phyloP scores from a whole-genome alignment of 2,888 invertebrate species.

The Sphinx pinastri region DNA sequence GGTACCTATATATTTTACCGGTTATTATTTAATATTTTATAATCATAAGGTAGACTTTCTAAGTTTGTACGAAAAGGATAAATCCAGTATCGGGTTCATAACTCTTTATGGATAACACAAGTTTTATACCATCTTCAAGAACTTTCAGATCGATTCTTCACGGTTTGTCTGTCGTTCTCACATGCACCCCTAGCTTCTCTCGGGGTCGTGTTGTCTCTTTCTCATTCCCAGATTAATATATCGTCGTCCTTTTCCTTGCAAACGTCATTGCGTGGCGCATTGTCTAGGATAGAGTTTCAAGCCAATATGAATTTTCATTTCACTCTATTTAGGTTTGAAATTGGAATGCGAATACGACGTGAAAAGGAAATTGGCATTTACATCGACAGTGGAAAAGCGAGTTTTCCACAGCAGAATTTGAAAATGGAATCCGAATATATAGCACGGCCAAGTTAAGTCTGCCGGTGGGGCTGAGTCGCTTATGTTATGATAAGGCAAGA shows the following conservation, averaged over 20 bases:
- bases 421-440: slow-evolving; percentile 73
- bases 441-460: slow-evolving; percentile 52
- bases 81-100: not conserved
- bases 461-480: slow-evolving; percentile 35
- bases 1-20: no score
- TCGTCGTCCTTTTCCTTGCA: slow-evolving; percentile 61
- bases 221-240: slow-evolving; percentile 45
- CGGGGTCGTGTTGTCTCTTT: slow-evolving; percentile 59
- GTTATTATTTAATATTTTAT: no score
- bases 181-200: slow-evolving; percentile 74
- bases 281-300: slow-evolving; percentile 58
- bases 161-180: slow-evolving; percentile 63
- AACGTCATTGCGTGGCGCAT: slow-evolving; percentile 83
- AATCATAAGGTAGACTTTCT: not conserved
- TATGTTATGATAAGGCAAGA: slow-evolving; percentile 46
- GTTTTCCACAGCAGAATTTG: slow-evolving; percentile 78
- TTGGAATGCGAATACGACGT: slow-evolving; percentile 41
- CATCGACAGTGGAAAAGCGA: slow-evolving; percentile 78
- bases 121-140: slow-evolving; percentile 28
- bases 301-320: slow-evolving; percentile 50
- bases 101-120: slow-evolving; percentile 11
- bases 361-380: slow-evolving; percentile 82
- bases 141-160: slow-evolving; percentile 78
- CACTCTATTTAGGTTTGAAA: slow-evolving; percentile 46
- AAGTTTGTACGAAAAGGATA: not conserved